phyloP scores from a whole-genome alignment of 2,113 vertebrate genomes.

The Bagarius yarrelli region DNA sequence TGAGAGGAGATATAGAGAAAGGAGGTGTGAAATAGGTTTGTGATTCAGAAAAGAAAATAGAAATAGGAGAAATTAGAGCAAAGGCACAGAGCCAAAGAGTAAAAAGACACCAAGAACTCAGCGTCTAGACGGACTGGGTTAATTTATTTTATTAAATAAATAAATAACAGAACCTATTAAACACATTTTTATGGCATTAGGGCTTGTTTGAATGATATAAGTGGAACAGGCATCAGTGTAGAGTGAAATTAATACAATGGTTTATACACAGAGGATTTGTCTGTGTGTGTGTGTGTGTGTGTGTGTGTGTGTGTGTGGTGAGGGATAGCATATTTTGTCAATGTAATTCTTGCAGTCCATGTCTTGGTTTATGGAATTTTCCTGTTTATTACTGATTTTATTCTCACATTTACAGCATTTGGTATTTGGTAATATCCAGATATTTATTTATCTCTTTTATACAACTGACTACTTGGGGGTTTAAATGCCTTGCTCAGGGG shows the following conservation, averaged over 20 bases:
- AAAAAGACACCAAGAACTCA: background rate
- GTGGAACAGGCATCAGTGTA: background rate
- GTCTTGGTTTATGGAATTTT: no score
- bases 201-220: background rate
- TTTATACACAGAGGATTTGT: background rate
- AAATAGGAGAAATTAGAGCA: constrained; percentile 20
- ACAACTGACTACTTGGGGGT: no score
- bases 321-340: background rate
- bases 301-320: background rate
- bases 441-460: no score
- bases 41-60: background rate
- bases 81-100: background rate
- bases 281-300: background rate
- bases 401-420: no score
- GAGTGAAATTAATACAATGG: background rate
- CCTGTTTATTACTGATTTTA: no score
- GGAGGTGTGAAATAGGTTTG: background rate
- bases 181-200: background rate
- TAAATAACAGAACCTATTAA: background rate
- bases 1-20: constrained; percentile 40
- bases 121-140: background rate
- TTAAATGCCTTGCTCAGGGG: no score
- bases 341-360: no score
- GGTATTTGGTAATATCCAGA: no score
- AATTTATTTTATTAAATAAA: background rate